phyloP scores from a whole-genome alignment of 2,797 vertebrate genomes.

The Bradypus variegatus region DNA sequence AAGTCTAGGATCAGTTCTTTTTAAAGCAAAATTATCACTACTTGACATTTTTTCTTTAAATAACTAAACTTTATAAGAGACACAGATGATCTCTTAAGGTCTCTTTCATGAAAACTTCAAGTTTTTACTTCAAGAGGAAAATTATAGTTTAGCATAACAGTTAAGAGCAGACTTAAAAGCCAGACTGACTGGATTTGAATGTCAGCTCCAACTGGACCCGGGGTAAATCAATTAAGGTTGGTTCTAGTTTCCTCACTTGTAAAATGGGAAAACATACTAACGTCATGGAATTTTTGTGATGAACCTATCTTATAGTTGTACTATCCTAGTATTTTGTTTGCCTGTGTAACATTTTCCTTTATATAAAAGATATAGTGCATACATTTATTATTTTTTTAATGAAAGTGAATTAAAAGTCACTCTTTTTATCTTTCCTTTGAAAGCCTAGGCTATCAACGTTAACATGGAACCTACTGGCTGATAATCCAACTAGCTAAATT shows the following conservation, averaged over 20 bases:
- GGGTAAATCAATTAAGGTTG: neutral
- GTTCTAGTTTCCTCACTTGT: neutral
- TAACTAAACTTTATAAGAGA: constrained; percentile 21
- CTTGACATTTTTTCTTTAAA: constrained; percentile 19
- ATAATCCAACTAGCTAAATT: constrained; percentile 23
- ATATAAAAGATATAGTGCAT: neutral
- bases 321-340: neutral
- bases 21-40: constrained; percentile 27
- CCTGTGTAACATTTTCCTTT: constrained; percentile 15
- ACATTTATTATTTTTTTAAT: neutral
- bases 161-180: neutral
- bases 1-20: neutral
- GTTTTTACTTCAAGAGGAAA: constrained; percentile 8
- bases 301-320: neutral
- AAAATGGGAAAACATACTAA: neutral
- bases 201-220: neutral
- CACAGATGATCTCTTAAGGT: neutral
- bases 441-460: neutral
- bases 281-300: neutral
- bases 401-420: neutral
- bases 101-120: neutral
- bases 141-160: neutral
- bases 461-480: constrained; percentile 1
- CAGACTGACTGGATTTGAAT: neutral
- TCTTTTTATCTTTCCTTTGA: neutral